A percentile compares a stretch with the other conserved stretches of the same genome.
phyloP scores from a whole-genome alignment of 1,140 invertebrate species.

The Drosophila rufa region DNA sequence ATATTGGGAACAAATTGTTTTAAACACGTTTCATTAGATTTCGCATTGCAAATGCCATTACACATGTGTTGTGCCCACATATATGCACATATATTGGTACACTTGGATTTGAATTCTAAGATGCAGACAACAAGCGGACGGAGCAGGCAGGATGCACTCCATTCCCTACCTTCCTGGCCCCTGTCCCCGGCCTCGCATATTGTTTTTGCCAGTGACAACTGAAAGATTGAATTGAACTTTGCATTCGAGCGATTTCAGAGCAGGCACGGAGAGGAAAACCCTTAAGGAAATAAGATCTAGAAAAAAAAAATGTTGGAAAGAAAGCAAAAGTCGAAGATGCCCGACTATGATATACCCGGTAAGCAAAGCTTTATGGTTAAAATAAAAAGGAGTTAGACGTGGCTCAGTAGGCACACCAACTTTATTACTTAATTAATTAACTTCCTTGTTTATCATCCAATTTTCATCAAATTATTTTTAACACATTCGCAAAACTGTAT shows the following conservation, averaged over 20 bases:
- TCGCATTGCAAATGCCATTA: constrained; percentile 60
- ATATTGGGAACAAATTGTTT: constrained; percentile 83
- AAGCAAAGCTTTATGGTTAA: no score
- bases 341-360: no score
- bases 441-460: background rate
- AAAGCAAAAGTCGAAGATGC: no score
- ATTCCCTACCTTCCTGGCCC: background rate
- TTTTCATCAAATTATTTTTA: background rate
- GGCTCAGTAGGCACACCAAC: no score
- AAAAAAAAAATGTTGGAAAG: no score
- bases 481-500: background rate
- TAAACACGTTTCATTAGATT: constrained; percentile 81
- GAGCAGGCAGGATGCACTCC: constrained; percentile 27
- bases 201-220: constrained; percentile 79
- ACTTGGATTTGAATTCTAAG: constrained; percentile 49
- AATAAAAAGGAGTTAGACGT: no score
- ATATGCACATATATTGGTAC: background rate
- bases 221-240: constrained; percentile 82
- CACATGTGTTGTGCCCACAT: background rate
- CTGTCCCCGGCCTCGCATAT: constrained; percentile 42
- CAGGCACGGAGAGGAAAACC: constrained; percentile 8
- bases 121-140: constrained; percentile 41
- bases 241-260: constrained; percentile 48
- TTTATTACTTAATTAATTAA: background rate
- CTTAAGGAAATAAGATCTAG: no score